Percentiles rank a stretch among this genome's conserved stretches.
Evolutionary conservation across 2,113 vertebrate genomes (phyloP).

Genomic region (Sturnus vulgaris): DNA sequence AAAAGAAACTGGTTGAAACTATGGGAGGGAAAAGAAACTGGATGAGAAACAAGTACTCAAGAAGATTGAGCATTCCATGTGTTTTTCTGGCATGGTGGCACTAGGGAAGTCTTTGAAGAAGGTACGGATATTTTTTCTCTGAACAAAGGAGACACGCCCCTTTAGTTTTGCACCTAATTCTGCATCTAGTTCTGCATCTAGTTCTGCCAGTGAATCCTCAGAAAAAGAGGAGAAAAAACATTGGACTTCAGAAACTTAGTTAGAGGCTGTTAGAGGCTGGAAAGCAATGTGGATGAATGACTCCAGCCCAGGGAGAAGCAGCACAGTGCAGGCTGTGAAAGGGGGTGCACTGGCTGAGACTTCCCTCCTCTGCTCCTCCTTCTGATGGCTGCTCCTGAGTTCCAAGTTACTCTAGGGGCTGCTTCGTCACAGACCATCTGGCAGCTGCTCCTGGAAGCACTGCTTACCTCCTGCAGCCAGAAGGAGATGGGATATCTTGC

Average conservation of each 20-base stretch:
- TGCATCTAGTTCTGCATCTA: neutral
- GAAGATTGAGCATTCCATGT: neutral
- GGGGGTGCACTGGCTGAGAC: neutral
- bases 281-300: neutral
- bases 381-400: neutral
- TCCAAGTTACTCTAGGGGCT: neutral
- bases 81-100: neutral
- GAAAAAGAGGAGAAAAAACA: neutral
- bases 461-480: neutral
- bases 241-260: neutral
- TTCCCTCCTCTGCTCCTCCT: neutral
- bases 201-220: neutral
- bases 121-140: neutral
- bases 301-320: neutral
- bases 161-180: neutral
- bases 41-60: neutral
- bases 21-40: neutral
- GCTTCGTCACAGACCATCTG: neutral
- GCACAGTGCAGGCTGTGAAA: neutral
- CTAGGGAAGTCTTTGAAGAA: neutral
- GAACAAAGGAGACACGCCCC: neutral
- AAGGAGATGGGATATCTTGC: neutral
- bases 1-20: neutral
- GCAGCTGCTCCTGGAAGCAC: neutral
- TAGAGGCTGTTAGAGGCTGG: neutral